These are phyloP conservation scores for Brachystomella parvula DNA, from an alignment of 1,140 invertebrate species.

Conservation along the genomic window DNA sequence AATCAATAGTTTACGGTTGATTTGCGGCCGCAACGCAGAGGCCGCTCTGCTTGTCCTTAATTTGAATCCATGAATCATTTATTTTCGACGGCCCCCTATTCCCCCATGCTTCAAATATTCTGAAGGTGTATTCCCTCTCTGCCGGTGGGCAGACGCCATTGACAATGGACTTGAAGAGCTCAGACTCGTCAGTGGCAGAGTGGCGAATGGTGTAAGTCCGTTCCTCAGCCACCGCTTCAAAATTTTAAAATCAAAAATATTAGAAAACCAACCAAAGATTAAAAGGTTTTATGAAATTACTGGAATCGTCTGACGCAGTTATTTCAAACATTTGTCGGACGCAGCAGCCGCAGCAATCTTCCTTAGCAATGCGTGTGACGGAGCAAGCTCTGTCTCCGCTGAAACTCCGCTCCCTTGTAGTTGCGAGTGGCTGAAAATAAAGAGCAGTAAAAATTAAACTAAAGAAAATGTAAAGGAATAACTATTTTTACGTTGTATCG, in stretches of 20 bases:
- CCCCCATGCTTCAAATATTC: background rate
- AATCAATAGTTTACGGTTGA: background rate
- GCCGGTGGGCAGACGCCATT: background rate
- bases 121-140: background rate
- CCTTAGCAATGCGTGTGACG: background rate
- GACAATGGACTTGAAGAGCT: background rate
- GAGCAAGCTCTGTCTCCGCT: background rate
- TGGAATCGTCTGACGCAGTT: background rate
- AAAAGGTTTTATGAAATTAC: background rate
- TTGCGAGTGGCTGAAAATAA: background rate
- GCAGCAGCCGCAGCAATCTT: conserved; percentile 8
- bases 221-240: background rate
- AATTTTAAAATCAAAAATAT: background rate
- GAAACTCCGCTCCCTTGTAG: background rate
- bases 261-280: background rate
- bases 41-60: background rate
- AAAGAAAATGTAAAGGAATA: background rate
- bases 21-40: background rate
- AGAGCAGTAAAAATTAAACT: background rate
- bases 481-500: conserved; percentile 6
- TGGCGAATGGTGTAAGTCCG: background rate
- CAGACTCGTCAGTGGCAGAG: background rate
- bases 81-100: background rate
- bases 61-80: background rate
- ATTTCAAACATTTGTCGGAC: conserved; percentile 6